These are phyloP conservation scores for Dinomys branickii DNA, from an alignment of 2,113 vertebrate species.

Conservation along the genomic window DNA sequence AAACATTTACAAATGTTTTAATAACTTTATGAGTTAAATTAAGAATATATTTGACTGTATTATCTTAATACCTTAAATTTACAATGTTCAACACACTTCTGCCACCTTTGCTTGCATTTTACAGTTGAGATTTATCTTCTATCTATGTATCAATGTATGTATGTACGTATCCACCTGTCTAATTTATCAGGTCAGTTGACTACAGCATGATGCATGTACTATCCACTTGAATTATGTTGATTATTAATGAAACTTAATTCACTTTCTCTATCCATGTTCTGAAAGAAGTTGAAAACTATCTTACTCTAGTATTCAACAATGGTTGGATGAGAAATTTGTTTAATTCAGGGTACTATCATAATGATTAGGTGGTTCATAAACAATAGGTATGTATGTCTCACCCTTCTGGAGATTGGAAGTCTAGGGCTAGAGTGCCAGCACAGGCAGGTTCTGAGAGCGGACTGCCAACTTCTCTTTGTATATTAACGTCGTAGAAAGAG, in stretches of 20 bases:
- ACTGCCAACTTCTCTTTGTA: neutral
- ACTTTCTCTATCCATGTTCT: neutral
- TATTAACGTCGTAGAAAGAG: too few species aligned
- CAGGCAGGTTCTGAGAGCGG: neutral
- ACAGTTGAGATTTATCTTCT: neutral
- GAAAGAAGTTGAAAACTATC: neutral
- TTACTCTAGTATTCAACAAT: neutral
- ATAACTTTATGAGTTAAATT: conserved; percentile 5
- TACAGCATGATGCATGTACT: neutral
- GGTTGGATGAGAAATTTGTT: neutral
- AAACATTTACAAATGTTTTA: neutral
- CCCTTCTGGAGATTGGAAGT: neutral
- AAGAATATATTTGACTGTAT: neutral
- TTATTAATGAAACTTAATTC: neutral
- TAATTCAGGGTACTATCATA: neutral
- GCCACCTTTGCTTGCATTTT: neutral
- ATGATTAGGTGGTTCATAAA: neutral
- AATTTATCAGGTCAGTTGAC: neutral
- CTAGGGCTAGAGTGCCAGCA: neutral
- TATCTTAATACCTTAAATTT: neutral
- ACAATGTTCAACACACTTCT: neutral
- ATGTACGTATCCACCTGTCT: neutral
- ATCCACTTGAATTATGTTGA: neutral
- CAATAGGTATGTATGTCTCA: neutral
- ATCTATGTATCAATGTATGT: neutral